These are phyloP conservation scores for Porphyrio hochstetteri DNA, from an alignment of 2,113 vertebrate species.

Conservation along the genomic window DNA sequence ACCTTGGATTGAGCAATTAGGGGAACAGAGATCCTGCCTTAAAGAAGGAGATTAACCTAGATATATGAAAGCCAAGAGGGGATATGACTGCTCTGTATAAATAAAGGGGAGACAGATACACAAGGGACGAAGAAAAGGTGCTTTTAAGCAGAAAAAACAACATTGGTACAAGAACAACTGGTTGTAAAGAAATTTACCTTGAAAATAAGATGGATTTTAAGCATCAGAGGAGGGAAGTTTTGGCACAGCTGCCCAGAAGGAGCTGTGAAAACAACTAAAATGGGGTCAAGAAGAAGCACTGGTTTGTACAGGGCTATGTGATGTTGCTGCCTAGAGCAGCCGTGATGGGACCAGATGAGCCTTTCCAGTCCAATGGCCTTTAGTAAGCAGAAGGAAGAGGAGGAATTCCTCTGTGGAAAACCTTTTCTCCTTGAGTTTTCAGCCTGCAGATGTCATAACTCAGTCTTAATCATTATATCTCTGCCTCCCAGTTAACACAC, in stretches of 20 bases:
- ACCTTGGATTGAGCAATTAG: constrained; percentile 21
- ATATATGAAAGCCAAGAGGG: constrained; percentile 41
- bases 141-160: neutral
- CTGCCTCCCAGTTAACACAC: neutral
- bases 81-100: constrained; percentile 36
- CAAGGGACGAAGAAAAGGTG: neutral
- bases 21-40: neutral
- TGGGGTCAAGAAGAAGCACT: neutral
- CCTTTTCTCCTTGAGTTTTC: neutral
- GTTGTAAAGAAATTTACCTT: neutral
- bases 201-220: constrained; percentile 6
- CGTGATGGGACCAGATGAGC: neutral
- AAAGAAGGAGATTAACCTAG: constrained; percentile 44
- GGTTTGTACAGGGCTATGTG: neutral
- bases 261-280: neutral
- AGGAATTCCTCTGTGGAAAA: neutral
- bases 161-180: neutral
- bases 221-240: neutral
- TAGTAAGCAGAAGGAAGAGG: neutral
- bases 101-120: constrained; percentile 1
- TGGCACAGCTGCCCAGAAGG: neutral
- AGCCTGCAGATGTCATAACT: neutral
- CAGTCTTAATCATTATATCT: neutral
- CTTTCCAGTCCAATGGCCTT: neutral
- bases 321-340: neutral